A percentile compares a stretch with the other conserved stretches of the same genome.
These are phyloP conservation scores for Tangachromis dhanisi DNA, from an alignment of 2,113 vertebrate species.

Conservation along the genomic window DNA sequence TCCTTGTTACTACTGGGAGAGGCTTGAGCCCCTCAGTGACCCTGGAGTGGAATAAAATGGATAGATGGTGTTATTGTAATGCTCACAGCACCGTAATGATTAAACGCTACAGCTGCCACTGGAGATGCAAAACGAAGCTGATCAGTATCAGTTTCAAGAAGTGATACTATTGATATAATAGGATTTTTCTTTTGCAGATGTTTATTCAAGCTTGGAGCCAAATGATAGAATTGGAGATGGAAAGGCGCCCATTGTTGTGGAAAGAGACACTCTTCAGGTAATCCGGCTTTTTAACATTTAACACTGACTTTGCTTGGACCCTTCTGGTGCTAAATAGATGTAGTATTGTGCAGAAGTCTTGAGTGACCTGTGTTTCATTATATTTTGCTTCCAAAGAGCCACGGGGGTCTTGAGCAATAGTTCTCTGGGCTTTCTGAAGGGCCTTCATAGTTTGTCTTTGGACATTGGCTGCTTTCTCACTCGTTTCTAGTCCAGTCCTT, in stretches of 20 bases:
- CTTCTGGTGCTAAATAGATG: neutral
- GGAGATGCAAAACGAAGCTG: neutral
- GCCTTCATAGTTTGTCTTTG: neutral
- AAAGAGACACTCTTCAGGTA: conserved; percentile 70
- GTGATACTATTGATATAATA: neutral
- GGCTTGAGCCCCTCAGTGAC: neutral
- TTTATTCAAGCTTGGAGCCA: conserved; percentile 67
- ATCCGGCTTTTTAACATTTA: neutral
- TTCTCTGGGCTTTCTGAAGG: neutral
- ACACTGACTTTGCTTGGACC: neutral
- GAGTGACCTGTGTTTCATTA: neutral
- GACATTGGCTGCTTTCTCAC: neutral
- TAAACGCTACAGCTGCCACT: neutral
- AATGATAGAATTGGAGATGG: conserved; percentile 67
- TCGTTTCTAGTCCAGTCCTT: neutral
- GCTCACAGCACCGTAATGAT: neutral
- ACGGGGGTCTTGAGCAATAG: neutral
- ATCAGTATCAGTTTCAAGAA: neutral
- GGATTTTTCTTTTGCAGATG: conserved; percentile 44
- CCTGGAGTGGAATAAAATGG: neutral
- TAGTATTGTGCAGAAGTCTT: neutral
- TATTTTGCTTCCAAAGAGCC: neutral
- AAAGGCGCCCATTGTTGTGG: conserved; percentile 60
- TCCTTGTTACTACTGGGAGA: neutral
- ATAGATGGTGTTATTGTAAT: neutral